A percentile compares a stretch with the other conserved stretches of the same genome.
phyloP scores from a whole-genome alignment of 53 echinoderm and acorn worm species.

The Mesocentrotus franciscanus region DNA sequence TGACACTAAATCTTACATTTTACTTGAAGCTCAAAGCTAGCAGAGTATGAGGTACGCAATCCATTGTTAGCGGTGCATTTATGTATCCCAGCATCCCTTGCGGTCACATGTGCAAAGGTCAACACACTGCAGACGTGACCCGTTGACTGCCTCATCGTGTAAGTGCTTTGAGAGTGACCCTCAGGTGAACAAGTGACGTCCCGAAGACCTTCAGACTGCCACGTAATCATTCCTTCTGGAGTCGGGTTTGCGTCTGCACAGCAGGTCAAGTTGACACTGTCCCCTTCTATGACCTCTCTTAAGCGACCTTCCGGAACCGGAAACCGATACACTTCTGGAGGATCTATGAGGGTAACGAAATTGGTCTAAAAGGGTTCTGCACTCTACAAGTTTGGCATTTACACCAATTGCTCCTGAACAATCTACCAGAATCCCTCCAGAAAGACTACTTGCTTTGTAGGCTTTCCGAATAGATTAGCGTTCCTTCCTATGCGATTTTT shows the following conservation, averaged over 20 bases:
- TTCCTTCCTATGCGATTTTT: no score
- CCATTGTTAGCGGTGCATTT: neutral
- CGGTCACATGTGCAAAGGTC: neutral
- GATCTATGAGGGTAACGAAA: neutral
- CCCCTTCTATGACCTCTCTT: neutral
- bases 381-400: no score
- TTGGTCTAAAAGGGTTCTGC: neutral
- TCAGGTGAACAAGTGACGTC: neutral
- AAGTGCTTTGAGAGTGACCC: neutral
- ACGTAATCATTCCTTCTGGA: neutral
- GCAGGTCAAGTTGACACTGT: neutral
- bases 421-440: no score
- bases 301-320: neutral
- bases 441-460: no score
- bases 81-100: neutral
- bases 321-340: conserved; percentile 10
- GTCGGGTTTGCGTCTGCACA: conserved; percentile 10
- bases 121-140: neutral
- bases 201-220: neutral
- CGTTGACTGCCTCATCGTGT: neutral
- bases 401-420: no score
- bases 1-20: neutral
- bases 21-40: neutral
- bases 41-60: neutral
- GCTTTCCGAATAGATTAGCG: no score